A percentile compares a stretch with the other conserved stretches of the same genome.
These are phyloP conservation scores for Metalampra italica DNA, from an alignment of 2,888 invertebrate species.

Conservation along the genomic window DNA sequence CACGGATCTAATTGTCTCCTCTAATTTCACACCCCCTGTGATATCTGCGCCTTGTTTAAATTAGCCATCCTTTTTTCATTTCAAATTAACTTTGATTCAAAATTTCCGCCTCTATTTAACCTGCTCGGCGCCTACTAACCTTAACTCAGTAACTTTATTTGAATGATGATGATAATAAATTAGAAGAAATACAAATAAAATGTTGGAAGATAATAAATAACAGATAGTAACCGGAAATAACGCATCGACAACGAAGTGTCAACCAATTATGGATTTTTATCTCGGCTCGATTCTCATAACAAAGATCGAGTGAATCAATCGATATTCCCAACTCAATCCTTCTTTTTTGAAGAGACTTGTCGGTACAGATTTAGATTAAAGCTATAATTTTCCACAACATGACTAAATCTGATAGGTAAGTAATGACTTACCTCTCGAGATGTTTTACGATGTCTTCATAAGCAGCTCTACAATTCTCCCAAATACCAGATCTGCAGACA, in stretches of 20 bases:
- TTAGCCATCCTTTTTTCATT: slow-evolving; percentile 43
- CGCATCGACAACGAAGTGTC: slow-evolving; percentile 22
- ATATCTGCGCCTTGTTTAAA: slow-evolving; percentile 62
- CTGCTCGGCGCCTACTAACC: neutral
- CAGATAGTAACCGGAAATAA: slow-evolving; percentile 18
- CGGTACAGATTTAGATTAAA: neutral
- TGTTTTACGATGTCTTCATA: slow-evolving; percentile 97
- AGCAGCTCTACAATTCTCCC: slow-evolving; percentile 96
- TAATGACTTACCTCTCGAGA: slow-evolving; percentile 89
- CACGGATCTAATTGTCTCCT: slow-evolving; percentile 77
- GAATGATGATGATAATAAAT: slow-evolving; percentile 12
- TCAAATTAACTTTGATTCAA: slow-evolving; percentile 15
- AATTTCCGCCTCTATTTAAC: neutral
- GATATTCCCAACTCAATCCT: slow-evolving; percentile 8
- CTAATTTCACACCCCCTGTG: slow-evolving; percentile 75
- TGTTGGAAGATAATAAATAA: slow-evolving; percentile 13
- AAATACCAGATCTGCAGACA: slow-evolving; percentile 88
- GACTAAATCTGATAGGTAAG: slow-evolving; percentile 1
- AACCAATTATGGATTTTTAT: slow-evolving; percentile 25
- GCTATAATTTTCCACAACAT: no score
- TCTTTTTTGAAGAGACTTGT: neutral
- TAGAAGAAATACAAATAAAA: slow-evolving; percentile 13
- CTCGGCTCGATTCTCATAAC: slow-evolving; percentile 18
- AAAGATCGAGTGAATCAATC: slow-evolving; percentile 25
- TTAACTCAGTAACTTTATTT: neutral